These are phyloP conservation scores for Gouania willdenowi DNA, from an alignment of 2,797 vertebrate species.

Conservation along the genomic window DNA sequence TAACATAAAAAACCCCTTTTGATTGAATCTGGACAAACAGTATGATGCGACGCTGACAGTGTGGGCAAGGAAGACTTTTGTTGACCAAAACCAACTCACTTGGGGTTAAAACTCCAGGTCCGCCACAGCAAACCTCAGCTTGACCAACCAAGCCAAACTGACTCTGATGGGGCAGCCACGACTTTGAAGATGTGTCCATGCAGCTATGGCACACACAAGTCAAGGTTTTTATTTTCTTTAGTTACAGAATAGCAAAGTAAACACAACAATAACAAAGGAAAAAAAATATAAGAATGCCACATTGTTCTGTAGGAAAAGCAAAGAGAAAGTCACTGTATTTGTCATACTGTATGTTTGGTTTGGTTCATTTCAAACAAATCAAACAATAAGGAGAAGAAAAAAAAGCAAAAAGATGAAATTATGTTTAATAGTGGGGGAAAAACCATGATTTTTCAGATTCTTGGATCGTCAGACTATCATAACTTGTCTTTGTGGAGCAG, in stretches of 20 bases:
- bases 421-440: background rate
- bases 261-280: too few relatives aligned
- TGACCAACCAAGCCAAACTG: slow-evolving; percentile 72
- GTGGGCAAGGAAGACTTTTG: background rate
- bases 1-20: slow-evolving; percentile 31
- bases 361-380: background rate
- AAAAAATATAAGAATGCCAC: too few relatives aligned
- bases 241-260: too few relatives aligned
- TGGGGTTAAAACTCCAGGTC: slow-evolving; percentile 70
- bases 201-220: slow-evolving; percentile 65
- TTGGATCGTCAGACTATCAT: slow-evolving; percentile 13
- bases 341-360: too few relatives aligned
- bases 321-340: too few relatives aligned
- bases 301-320: too few relatives aligned
- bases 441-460: slow-evolving; percentile 5
- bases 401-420: background rate
- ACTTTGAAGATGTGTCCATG: slow-evolving; percentile 71
- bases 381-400: background rate
- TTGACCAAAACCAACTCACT: slow-evolving; percentile 56
- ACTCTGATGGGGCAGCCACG: slow-evolving; percentile 71
- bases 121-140: slow-evolving; percentile 70
- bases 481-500: slow-evolving; percentile 34
- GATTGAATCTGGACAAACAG: slow-evolving; percentile 40
- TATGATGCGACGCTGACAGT: slow-evolving; percentile 34
- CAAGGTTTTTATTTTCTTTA: slow-evolving; percentile 8